These are phyloP conservation scores for Hippocampus kuda DNA, from an alignment of 2,797 vertebrate genomes.

Conservation along the genomic window DNA sequence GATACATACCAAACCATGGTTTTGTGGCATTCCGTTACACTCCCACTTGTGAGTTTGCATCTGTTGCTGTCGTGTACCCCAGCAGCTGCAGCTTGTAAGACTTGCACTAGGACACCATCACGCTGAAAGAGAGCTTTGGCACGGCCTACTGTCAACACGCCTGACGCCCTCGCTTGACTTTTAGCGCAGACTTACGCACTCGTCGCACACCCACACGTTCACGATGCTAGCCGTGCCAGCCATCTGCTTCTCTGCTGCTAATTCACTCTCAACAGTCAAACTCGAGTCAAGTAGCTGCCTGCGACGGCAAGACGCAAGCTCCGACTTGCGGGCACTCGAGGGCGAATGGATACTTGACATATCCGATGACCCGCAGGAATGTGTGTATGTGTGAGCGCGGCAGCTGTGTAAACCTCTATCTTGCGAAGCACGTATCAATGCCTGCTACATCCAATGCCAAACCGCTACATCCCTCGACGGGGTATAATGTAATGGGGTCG, in stretches of 20 bases:
- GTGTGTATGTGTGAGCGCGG: not conserved
- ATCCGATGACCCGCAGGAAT: slow-evolving; percentile 31
- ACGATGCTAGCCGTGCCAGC: slow-evolving; percentile 22
- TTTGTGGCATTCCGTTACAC: not conserved
- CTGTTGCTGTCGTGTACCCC: slow-evolving; percentile 45
- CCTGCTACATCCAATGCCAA: not conserved
- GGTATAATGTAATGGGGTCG: slow-evolving; percentile 57
- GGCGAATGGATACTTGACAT: slow-evolving; percentile 39
- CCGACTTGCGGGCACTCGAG: slow-evolving; percentile 13
- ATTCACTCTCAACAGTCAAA: slow-evolving; percentile 30
- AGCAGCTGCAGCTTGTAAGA: slow-evolving; percentile 36
- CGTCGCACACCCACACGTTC: not conserved
- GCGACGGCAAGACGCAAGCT: slow-evolving; percentile 22
- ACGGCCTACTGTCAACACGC: not conserved
- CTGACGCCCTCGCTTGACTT: not conserved
- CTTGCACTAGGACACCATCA: not conserved
- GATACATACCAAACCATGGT: not conserved
- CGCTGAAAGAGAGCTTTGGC: not conserved
- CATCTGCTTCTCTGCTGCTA: slow-evolving; percentile 20
- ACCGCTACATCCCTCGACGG: not conserved
- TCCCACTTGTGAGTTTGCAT: slow-evolving; percentile 21
- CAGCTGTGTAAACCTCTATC: slow-evolving; percentile 4
- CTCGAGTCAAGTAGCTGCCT: slow-evolving; percentile 20
- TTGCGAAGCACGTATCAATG: not conserved
- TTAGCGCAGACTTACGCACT: not conserved